Evolutionary conservation across 1,140 invertebrate species (phyloP).

Genomic region (Cotesia vestalis): DNA sequence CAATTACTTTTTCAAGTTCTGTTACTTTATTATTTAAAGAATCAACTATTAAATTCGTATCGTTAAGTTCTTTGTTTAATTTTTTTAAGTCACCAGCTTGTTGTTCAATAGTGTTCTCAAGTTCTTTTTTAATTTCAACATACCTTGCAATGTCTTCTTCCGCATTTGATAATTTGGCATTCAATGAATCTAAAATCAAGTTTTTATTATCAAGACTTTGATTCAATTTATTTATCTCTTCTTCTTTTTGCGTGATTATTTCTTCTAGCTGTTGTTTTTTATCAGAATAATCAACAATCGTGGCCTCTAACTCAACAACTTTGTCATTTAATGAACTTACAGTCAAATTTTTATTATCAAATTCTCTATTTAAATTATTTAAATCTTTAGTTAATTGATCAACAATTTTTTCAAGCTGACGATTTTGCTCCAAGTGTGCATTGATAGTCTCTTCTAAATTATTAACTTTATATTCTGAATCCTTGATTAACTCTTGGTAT

Average conservation of each 20-base stretch:
- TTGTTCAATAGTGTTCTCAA: neutral
- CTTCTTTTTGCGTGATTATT: neutral
- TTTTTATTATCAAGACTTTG: conserved; percentile 3
- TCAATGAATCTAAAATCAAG: neutral
- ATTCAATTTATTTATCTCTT: neutral
- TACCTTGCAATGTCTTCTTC: too few relatives aligned
- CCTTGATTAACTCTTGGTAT: neutral
- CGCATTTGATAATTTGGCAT: neutral
- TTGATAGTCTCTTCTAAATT: conserved; percentile 10
- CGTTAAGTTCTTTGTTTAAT: too few relatives aligned
- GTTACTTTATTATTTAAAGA: too few relatives aligned
- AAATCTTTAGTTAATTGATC: neutral
- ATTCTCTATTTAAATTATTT: neutral
- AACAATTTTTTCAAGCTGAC: neutral
- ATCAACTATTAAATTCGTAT: too few relatives aligned
- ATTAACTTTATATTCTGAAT: neutral
- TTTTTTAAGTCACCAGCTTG: neutral
- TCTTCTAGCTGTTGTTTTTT: conserved; percentile 22
- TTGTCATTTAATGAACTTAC: neutral
- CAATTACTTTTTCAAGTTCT: too few relatives aligned
- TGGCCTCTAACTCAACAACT: neutral
- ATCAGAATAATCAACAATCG: too few relatives aligned
- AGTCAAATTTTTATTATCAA: neutral
- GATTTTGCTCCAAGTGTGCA: neutral
- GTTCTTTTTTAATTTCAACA: neutral